These are phyloP conservation scores for Aphelenchoides fujianensis DNA, from an alignment of 1,140 invertebrate genomes.

Conservation along the genomic window DNA sequence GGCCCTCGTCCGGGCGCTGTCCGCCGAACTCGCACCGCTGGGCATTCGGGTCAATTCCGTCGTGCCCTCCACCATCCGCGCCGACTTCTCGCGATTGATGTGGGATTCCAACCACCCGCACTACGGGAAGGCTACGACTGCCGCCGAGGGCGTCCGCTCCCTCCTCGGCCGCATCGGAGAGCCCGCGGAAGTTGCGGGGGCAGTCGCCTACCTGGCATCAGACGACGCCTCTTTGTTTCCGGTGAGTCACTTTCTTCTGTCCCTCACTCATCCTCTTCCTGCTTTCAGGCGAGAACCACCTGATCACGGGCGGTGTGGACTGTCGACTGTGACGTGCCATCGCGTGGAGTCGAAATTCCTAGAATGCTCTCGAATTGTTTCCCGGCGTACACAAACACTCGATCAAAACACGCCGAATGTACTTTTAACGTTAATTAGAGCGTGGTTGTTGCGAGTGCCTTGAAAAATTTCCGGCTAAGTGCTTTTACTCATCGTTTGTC, in stretches of 20 bases:
- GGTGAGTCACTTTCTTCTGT: no score
- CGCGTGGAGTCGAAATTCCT: no score
- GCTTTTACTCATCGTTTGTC: no score
- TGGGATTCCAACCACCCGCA: slow-evolving; percentile 3
- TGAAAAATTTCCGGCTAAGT: no score
- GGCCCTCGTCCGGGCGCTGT: slow-evolving; percentile 78
- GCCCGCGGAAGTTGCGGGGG: slow-evolving; percentile 75
- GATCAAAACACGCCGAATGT: no score
- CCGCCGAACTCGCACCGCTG: slow-evolving; percentile 61
- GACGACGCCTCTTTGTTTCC: slow-evolving; percentile 84
- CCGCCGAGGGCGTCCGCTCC: not conserved
- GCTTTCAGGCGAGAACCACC: slow-evolving; percentile 4
- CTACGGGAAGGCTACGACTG: not conserved
- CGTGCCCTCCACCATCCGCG: slow-evolving; percentile 84
- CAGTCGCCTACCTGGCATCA: slow-evolving; percentile 82
- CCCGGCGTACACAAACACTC: no score
- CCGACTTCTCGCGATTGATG: slow-evolving; percentile 73
- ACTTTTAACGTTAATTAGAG: no score
- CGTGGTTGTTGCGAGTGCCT: no score
- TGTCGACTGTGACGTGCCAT: no score
- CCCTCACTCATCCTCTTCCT: not conserved
- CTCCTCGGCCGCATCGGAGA: not conserved
- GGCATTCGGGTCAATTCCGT: slow-evolving; percentile 75
- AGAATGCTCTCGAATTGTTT: no score
- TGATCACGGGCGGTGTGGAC: not conserved